A percentile compares a stretch with the other conserved stretches of the same genome.
phyloP scores from a whole-genome alignment of 2,888 invertebrate genomes.

The Branchellion lobata region DNA sequence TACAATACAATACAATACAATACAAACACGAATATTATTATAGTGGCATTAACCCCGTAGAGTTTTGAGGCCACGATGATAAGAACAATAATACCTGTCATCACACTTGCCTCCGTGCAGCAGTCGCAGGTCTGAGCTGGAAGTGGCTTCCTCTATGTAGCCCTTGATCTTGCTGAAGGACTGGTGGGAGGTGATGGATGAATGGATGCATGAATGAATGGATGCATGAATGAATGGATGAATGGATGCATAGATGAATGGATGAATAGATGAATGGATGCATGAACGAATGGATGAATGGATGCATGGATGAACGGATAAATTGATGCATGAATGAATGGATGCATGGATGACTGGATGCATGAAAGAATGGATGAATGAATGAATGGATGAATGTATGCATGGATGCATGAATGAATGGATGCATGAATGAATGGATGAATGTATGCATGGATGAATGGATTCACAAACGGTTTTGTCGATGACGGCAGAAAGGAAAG shows the following conservation, averaged over 20 bases:
- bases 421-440: not conserved
- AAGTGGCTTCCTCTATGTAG: slow-evolving; percentile 85
- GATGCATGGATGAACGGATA: not conserved
- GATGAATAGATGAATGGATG: not conserved
- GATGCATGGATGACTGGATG: not conserved
- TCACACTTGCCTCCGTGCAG: slow-evolving; percentile 86
- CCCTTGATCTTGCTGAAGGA: slow-evolving; percentile 82
- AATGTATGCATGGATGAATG: not conserved
- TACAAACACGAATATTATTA: no score
- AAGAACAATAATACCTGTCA: slow-evolving; percentile 66
- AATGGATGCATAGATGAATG: not conserved
- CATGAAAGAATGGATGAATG: not conserved
- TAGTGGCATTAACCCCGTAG: no score
- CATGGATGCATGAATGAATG: not conserved
- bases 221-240: not conserved
- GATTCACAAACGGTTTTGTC: slow-evolving; percentile 73
- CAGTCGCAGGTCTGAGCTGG: slow-evolving; percentile 73
- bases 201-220: not conserved
- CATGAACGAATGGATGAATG: not conserved
- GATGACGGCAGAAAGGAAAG: slow-evolving; percentile 92
- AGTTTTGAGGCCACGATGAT: not conserved
- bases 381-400: not conserved
- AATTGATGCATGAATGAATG: not conserved
- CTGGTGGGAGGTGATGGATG: slow-evolving; percentile 53
- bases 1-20: no score